Conservation (phyloP, 2,888 invertebrate genomes). For the Electrophaes corylata region DNA sequence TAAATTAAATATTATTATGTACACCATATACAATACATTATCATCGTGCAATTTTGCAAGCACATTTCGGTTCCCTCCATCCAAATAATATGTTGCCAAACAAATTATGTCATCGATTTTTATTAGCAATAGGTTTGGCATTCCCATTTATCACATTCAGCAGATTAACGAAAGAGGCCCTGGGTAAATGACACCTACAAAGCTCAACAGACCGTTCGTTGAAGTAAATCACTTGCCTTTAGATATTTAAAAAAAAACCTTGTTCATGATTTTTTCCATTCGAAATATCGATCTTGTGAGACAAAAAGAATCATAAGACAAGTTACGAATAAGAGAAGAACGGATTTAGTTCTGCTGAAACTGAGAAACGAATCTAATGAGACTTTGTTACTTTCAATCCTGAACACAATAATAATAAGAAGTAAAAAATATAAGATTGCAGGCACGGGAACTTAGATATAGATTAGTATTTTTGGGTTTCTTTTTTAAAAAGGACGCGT, state of each 20-base stretch:
- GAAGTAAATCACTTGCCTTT: background rate
- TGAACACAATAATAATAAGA: too few relatives aligned
- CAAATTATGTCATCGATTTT: slow-evolving; percentile 16
- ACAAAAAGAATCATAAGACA: too few relatives aligned
- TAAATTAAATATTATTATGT: background rate
- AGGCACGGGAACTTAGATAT: too few relatives aligned
- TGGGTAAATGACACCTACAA: slow-evolving; percentile 10
- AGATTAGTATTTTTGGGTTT: too few relatives aligned
- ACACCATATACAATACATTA: slow-evolving; percentile 4
- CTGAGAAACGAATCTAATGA: too few relatives aligned
- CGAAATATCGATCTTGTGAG: background rate
- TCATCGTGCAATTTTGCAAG: slow-evolving; percentile 2
- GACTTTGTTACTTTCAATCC: too few relatives aligned
- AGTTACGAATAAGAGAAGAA: too few relatives aligned
- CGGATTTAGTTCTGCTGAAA: too few relatives aligned
- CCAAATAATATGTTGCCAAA: slow-evolving; percentile 4
- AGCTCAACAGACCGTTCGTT: background rate
- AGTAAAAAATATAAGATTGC: too few relatives aligned
- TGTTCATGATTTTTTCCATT: too few relatives aligned
- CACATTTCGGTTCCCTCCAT: slow-evolving; percentile 8
- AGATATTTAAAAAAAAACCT: too few relatives aligned
- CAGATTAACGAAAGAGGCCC: background rate
- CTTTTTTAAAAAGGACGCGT: too few relatives aligned
- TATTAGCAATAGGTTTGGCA: slow-evolving; percentile 4
- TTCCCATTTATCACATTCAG: slow-evolving; percentile 25